Conservation (phyloP, 2,797 vertebrate species). For the Anisognathus igniventris region DNA sequence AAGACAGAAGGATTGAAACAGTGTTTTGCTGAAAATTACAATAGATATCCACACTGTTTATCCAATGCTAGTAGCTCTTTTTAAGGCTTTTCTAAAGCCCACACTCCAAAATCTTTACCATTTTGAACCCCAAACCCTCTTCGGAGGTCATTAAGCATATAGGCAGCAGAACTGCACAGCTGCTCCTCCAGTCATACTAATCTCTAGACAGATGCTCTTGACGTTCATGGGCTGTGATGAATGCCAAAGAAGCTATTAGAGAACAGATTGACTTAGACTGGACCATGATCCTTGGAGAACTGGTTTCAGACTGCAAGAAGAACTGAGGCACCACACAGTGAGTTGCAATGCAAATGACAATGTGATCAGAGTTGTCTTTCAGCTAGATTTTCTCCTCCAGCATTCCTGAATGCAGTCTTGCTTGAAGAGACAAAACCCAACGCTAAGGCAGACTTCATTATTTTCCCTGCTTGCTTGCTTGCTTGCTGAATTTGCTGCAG, state of each 20-base stretch:
- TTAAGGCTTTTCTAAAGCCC: neutral
- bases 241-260: constrained; percentile 48
- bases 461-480: neutral
- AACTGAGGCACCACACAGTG: neutral
- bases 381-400: neutral
- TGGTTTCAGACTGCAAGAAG: neutral
- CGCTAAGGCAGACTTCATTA: neutral
- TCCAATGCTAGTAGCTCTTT: neutral
- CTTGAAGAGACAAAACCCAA: neutral
- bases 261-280: constrained; percentile 44
- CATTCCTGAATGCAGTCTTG: neutral
- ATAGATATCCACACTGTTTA: neutral
- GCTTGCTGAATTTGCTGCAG: neutral
- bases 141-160: constrained; percentile 39
- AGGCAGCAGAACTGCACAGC: neutral
- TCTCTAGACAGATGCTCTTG: constrained; percentile 45
- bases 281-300: neutral
- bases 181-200: constrained; percentile 9
- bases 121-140: neutral
- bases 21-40: neutral
- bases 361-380: neutral
- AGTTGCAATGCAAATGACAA: neutral
- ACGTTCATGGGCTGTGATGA: constrained; percentile 11
- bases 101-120: neutral
- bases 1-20: neutral